These are phyloP conservation scores for Lanius ludovicianus DNA, from an alignment of 2,113 vertebrate species.

Conservation along the genomic window DNA sequence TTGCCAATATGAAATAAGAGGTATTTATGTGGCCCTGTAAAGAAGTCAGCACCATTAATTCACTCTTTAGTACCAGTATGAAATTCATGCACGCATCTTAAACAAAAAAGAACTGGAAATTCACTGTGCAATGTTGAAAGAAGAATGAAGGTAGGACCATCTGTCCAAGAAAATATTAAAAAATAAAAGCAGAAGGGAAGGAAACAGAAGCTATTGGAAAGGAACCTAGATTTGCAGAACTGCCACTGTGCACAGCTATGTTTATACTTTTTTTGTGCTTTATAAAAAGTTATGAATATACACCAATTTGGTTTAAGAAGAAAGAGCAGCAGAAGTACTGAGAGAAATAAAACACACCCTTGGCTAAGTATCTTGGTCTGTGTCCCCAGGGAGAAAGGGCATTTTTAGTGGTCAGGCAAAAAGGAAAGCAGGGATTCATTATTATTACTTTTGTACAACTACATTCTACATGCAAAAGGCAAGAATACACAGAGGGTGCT, in stretches of 20 bases:
- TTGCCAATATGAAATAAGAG: not conserved
- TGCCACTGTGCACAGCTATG: not conserved
- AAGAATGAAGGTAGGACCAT: not conserved
- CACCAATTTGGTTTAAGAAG: slow-evolving; percentile 3
- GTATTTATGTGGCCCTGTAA: not conserved
- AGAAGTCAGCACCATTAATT: not conserved
- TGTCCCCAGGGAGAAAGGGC: not conserved
- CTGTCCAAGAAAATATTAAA: not conserved
- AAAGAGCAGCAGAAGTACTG: slow-evolving; percentile 15
- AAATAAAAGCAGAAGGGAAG: not conserved
- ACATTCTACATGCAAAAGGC: not conserved
- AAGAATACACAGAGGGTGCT: not conserved
- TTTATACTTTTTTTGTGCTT: not conserved
- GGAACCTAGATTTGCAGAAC: not conserved
- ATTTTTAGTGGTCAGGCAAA: slow-evolving; percentile 46
- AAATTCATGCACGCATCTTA: not conserved
- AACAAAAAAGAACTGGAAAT: not conserved
- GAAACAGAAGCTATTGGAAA: not conserved
- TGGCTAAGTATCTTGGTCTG: not conserved
- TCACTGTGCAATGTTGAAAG: not conserved
- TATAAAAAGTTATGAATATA: slow-evolving; percentile 5
- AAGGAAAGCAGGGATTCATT: slow-evolving; percentile 28
- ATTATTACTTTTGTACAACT: not conserved
- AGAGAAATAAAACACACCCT: slow-evolving; percentile 51
- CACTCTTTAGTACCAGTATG: not conserved